Evolutionary conservation across 2,113 vertebrate genomes (phyloP).

Genomic region (Halichoerus grypus): DNA sequence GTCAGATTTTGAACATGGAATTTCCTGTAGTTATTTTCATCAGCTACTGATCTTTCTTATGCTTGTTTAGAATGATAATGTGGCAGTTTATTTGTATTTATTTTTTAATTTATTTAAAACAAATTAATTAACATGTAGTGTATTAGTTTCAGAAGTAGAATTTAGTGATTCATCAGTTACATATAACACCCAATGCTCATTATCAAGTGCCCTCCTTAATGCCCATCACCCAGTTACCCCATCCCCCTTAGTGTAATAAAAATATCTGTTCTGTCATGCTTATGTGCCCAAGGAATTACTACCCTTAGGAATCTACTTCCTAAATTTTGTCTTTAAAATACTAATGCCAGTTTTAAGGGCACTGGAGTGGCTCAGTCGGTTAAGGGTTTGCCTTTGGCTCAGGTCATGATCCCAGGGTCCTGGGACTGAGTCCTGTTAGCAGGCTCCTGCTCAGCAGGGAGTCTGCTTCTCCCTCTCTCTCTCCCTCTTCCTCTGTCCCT

Average conservation of each 20-base stretch:
- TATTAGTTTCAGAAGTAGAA: background rate
- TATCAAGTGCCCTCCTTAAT: background rate
- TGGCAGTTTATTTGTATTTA: background rate
- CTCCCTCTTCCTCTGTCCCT: too few relatives aligned
- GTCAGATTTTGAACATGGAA: background rate
- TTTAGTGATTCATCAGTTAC: background rate
- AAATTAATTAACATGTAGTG: background rate
- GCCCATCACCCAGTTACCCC: background rate
- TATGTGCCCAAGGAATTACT: background rate
- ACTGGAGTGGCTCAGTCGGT: background rate
- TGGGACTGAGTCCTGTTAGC: background rate
- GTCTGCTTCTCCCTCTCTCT: background rate
- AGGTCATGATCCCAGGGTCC: background rate
- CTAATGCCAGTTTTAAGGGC: background rate
- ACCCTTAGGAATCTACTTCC: background rate
- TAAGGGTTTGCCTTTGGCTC: background rate
- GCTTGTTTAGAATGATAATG: background rate
- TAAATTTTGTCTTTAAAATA: background rate
- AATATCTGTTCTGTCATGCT: background rate
- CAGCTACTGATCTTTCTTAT: background rate
- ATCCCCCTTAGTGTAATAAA: background rate
- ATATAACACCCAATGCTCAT: background rate
- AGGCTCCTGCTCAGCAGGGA: too few relatives aligned
- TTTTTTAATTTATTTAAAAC: background rate
- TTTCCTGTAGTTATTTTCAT: background rate